Percentiles rank a stretch among this genome's conserved stretches.
Evolutionary conservation across 2,797 vertebrate genomes (phyloP).

Genomic region (Clarias platycephalus): DNA sequence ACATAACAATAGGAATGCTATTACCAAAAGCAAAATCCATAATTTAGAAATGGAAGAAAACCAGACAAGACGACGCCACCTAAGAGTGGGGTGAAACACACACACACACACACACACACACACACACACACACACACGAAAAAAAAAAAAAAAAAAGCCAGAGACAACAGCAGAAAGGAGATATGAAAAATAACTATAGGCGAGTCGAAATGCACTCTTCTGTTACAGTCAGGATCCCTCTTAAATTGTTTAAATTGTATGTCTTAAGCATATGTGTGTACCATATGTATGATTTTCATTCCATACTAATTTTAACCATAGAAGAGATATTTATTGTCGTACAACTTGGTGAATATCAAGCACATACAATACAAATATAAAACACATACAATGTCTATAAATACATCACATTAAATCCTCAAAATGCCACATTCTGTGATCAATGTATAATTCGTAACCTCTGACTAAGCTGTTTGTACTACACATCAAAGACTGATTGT

Average conservation of each 20-base stretch:
- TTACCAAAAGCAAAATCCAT: conserved; percentile 12
- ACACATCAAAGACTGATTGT: neutral
- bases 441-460: no score
- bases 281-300: neutral
- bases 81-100: no score
- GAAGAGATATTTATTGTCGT: no score
- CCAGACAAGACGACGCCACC: neutral
- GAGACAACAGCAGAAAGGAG: neutral
- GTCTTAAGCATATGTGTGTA: neutral
- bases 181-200: neutral
- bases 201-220: neutral
- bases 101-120: no score
- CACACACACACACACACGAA: no score
- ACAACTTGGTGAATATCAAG: neutral
- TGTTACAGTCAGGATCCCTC: neutral
- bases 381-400: neutral
- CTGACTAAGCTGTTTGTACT: no score
- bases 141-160: neutral
- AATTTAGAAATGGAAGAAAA: neutral
- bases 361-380: no score
- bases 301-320: neutral
- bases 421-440: neutral
- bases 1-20: neutral
- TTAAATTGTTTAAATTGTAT: neutral
- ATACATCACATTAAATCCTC: neutral